phyloP scores from a whole-genome alignment of 2,888 invertebrate genomes.

The Unio pictorum region DNA sequence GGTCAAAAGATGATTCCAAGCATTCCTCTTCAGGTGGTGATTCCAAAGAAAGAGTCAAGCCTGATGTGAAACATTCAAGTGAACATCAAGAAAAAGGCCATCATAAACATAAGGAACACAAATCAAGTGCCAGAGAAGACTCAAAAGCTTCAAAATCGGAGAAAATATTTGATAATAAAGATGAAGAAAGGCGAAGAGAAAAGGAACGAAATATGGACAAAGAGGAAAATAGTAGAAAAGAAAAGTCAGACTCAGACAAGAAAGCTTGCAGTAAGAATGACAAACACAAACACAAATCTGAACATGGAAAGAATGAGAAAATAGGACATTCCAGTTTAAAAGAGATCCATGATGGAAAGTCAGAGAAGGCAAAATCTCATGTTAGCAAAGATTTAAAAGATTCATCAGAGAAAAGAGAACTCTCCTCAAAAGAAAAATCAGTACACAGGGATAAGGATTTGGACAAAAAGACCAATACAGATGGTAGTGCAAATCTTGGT shows the following conservation, averaged over 20 bases:
- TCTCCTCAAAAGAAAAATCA: constrained; percentile 1
- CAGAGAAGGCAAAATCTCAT: not conserved
- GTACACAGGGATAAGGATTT: not conserved
- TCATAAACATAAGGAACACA: constrained; percentile 2
- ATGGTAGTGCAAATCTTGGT: not conserved
- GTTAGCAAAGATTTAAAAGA: not conserved
- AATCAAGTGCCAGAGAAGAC: constrained; percentile 2
- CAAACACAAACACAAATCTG: no score
- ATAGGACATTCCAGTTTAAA: no score
- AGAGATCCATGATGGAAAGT: no score
- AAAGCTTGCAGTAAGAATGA: no score
- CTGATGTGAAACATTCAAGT: constrained; percentile 7
- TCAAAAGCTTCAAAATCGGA: constrained; percentile 4
- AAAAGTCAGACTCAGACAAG: no score
- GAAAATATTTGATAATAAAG: constrained; percentile 7
- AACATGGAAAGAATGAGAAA: no score
- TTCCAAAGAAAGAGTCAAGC: constrained; percentile 5
- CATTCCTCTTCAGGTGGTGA: constrained; percentile 1
- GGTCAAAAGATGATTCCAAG: constrained; percentile 1
- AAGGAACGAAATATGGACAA: constrained; percentile 1
- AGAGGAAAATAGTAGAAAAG: no score
- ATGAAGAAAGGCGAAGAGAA: not conserved
- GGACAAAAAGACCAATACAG: not conserved
- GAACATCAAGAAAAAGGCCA: not conserved
- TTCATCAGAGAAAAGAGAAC: not conserved